Evolutionary conservation across 1,140 invertebrate species (phyloP), one percentile per base, ranked within the genome.

Genomic region (Euura saliciscinereae): DNA sequence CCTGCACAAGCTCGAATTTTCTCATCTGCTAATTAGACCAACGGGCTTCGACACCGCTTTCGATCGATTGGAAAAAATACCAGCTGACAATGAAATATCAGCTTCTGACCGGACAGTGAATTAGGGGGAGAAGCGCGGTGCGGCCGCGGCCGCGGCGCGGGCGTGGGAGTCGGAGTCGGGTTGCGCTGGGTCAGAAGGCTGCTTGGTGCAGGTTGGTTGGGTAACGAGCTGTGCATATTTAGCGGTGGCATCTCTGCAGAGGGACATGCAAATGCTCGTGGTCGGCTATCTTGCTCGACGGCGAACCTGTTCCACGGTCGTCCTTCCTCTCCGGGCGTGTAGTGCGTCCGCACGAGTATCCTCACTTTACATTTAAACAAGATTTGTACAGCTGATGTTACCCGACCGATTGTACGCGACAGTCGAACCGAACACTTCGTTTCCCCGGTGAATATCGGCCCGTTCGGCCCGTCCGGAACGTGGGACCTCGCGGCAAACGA

Each of bases 201-300:
- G 51, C 51, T 8, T 59, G 11, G 46, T 51, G 46, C 46, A 51
- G 46, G 46, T 51, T 51, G 46, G 46, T 11, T 51, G 51, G 51
- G 51, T 59, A 59, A 59, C 51, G 51, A 59, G 51, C 51, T 59
- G 51, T 59, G 51, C 51, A 59, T 59, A 59, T 59, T 59, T 59
- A 59, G 51, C 51, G 51, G 51, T 6, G 51, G 51, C 51, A 3
- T 59, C 51, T 59, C 51, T 59, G 10, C 51, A 6, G 51, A 59
- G 51, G 13, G 51, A 59, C 51, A 59, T 59, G 51, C 51, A 59
- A 59, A 59, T 59, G 10, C 51, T 59, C 51, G 3, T 59, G 28
- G 28, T 28, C 28, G 28, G 28, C 28, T 28, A 28, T 28, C 28
- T 28, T 28, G 28, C 28, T 28, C 28, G 28, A 28, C 28, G 28